Evolutionary conservation across 2,113 vertebrate species (phyloP).

Genomic region (Thermophis baileyi): DNA sequence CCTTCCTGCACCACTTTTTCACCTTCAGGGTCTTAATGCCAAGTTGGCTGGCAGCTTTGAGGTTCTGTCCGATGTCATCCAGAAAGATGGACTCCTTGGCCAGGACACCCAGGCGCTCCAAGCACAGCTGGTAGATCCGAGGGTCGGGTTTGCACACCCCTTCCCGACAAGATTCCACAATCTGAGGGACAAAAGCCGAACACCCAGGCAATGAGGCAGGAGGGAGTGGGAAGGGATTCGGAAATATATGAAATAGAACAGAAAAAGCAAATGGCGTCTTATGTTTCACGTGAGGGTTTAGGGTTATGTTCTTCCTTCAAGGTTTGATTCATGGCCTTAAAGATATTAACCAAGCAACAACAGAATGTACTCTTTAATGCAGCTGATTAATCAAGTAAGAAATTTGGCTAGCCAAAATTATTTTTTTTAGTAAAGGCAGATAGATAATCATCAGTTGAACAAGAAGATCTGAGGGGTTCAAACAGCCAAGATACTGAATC

Average conservation of each 20-base stretch:
- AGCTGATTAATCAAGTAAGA: background rate
- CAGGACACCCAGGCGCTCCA: conserved; percentile 64
- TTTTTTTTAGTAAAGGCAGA: background rate
- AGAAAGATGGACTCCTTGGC: conserved; percentile 76
- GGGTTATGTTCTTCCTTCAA: background rate
- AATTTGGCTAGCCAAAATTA: background rate
- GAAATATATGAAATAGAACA: background rate
- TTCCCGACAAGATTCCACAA: conserved; percentile 72
- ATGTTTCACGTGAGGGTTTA: background rate
- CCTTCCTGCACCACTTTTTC: conserved; percentile 5
- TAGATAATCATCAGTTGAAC: background rate
- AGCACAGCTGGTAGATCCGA: conserved; percentile 71
- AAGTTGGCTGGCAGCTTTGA: conserved; percentile 72
- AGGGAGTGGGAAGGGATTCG: background rate
- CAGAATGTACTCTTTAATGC: background rate
- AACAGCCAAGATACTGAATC: background rate
- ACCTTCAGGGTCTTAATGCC: conserved; percentile 78
- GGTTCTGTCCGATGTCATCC: conserved; percentile 70
- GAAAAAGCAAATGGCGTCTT: background rate
- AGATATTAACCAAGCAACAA: background rate
- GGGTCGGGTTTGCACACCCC: conserved; percentile 70
- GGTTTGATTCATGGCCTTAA: background rate
- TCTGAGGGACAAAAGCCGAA: conserved; percentile 48
- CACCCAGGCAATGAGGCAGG: background rate
- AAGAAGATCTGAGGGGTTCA: background rate